Evolutionary conservation across 2,113 vertebrate species (phyloP).

Genomic region (Bubo blakistoni): DNA sequence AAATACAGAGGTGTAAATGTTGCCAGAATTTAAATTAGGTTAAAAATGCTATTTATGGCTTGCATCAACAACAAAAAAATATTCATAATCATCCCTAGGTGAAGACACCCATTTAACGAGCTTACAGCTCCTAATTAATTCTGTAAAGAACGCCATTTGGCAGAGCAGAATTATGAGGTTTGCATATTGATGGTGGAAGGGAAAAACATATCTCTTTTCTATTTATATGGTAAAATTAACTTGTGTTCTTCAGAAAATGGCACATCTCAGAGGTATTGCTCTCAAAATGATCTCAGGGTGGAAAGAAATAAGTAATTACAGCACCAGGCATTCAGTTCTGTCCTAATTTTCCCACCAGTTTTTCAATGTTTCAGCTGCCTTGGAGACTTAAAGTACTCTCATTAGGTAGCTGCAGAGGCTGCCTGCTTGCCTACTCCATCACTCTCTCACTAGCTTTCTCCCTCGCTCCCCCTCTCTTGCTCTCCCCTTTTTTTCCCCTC

Average conservation of each 20-base stretch:
- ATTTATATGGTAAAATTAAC: slow-evolving; percentile 59
- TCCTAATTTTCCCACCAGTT: slow-evolving; percentile 81
- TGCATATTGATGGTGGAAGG: slow-evolving; percentile 70
- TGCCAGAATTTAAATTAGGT: slow-evolving; percentile 63
- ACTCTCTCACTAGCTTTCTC: slow-evolving; percentile 51
- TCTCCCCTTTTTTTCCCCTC: background rate
- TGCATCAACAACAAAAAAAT: slow-evolving; percentile 38
- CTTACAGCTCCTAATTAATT: slow-evolving; percentile 75
- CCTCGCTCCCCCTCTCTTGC: background rate
- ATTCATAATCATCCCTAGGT: slow-evolving; percentile 64
- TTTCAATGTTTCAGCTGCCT: slow-evolving; percentile 77
- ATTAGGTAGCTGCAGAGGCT: slow-evolving; percentile 79
- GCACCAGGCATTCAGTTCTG: slow-evolving; percentile 73
- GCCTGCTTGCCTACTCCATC: slow-evolving; percentile 69
- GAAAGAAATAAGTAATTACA: slow-evolving; percentile 76
- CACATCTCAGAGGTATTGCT: slow-evolving; percentile 75
- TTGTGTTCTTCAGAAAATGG: slow-evolving; percentile 70
- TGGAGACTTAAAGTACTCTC: slow-evolving; percentile 76
- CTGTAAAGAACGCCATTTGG: slow-evolving; percentile 63
- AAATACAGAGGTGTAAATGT: slow-evolving; percentile 41
- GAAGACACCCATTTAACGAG: slow-evolving; percentile 66
- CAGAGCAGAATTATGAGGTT: slow-evolving; percentile 68
- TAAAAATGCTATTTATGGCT: slow-evolving; percentile 52
- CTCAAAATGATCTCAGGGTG: slow-evolving; percentile 72
- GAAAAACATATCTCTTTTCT: slow-evolving; percentile 68